phyloP scores from a whole-genome alignment of 23 tunicate species.

The Trididemnum clinides region DNA sequence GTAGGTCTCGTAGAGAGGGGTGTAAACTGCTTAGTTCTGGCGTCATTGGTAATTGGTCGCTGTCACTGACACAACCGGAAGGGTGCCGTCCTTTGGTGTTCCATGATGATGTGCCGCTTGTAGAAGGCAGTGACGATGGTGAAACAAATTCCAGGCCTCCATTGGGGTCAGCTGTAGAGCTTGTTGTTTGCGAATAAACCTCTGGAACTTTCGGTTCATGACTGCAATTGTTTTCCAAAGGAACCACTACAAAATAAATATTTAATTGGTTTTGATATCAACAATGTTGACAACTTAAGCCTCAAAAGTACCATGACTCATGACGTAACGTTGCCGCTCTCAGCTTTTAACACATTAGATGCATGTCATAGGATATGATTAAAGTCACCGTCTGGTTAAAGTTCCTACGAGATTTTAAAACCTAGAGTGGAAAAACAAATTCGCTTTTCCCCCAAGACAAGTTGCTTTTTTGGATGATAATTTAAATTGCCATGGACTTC shows the following conservation, averaged over 20 bases:
- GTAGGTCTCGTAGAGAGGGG: conserved; percentile 1
- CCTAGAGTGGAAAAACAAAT: too few relatives aligned
- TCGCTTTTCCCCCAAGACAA: too few relatives aligned
- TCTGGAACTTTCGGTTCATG: conserved; percentile 91
- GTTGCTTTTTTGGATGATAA: too few relatives aligned
- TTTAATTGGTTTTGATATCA: background rate
- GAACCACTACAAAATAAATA: conserved; percentile 62
- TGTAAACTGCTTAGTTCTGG: conserved; percentile 35
- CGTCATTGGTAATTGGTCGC: conserved; percentile 32
- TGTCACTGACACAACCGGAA: conserved; percentile 38
- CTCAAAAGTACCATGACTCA: too few relatives aligned
- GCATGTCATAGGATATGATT: too few relatives aligned
- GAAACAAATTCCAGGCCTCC: conserved; percentile 40
- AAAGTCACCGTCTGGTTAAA: too few relatives aligned
- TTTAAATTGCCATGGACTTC: too few relatives aligned
- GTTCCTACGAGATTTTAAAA: too few relatives aligned
- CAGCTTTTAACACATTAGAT: too few relatives aligned
- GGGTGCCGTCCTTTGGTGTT: conserved; percentile 12
- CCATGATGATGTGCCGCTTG: conserved; percentile 1
- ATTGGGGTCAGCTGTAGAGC: background rate
- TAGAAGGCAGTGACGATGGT: conserved; percentile 42
- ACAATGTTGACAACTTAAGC: background rate
- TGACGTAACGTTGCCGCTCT: too few relatives aligned
- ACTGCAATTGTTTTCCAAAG: conserved; percentile 58
- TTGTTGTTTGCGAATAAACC: conserved; percentile 13